Percentiles rank a stretch among this genome's conserved stretches.
Evolutionary conservation across 2,888 invertebrate genomes (phyloP).

Genomic region (Hirtodrosophila cameraria): DNA sequence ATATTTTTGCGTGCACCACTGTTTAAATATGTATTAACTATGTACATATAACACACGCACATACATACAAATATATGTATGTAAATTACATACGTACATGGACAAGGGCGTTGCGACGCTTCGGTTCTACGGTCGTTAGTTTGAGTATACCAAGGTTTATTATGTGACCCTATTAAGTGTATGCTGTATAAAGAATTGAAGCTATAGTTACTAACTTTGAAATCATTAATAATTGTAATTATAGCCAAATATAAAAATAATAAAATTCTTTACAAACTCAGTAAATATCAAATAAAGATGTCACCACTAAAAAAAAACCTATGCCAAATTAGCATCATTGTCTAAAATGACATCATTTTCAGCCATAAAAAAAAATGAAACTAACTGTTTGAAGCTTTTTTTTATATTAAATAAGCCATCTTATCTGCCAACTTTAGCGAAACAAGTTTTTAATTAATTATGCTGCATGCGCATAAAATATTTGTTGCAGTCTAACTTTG

Average conservation of each 20-base stretch:
- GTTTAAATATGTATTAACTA: background rate
- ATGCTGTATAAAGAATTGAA: background rate
- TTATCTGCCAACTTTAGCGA: too few relatives aligned
- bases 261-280: too few relatives aligned
- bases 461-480: too few relatives aligned
- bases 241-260: too few relatives aligned
- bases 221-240: background rate
- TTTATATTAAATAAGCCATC: too few relatives aligned
- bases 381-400: too few relatives aligned
- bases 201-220: conserved; percentile 4
- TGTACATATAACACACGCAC: background rate
- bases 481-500: too few relatives aligned
- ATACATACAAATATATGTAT: background rate
- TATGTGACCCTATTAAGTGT: conserved; percentile 3
- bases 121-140: conserved; percentile 10
- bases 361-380: conserved; percentile 1
- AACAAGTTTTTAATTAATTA: too few relatives aligned
- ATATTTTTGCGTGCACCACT: too few relatives aligned
- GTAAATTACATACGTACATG: conserved; percentile 3
- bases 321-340: background rate
- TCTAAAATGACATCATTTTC: conserved; percentile 17
- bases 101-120: conserved; percentile 25
- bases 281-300: background rate
- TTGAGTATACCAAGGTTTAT: conserved; percentile 9
- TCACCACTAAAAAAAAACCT: too few relatives aligned